Evolutionary conservation across 2,797 vertebrate species (phyloP).

Genomic region (Phrynocephalus guinanensis): DNA sequence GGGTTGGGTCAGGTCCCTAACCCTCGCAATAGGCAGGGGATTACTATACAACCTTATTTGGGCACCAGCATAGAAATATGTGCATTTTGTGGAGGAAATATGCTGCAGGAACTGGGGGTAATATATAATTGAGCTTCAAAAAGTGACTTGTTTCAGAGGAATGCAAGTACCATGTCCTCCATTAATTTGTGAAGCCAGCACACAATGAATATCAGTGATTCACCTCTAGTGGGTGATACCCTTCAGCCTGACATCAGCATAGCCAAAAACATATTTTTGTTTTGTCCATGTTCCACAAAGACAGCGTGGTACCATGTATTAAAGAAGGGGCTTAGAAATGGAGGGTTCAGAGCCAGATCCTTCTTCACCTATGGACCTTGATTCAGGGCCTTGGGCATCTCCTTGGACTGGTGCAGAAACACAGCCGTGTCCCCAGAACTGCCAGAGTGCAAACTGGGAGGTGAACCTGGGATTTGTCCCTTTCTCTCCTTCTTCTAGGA

Average conservation of each 20-base stretch:
- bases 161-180: slow-evolving; percentile 2
- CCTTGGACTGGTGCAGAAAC: neutral
- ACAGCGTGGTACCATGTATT: neutral
- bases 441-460: neutral
- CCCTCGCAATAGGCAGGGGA: no score
- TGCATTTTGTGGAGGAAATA: slow-evolving; percentile 16
- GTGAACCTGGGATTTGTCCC: neutral
- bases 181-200: neutral
- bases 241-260: neutral
- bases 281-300: neutral
- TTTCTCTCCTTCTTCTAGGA: neutral
- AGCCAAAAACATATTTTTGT: neutral
- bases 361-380: neutral
- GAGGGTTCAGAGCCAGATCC: neutral
- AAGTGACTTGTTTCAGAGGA: slow-evolving; percentile 9
- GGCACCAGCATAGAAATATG: neutral
- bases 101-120: neutral
- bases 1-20: no score
- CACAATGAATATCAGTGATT: neutral
- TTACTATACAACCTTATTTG: neutral
- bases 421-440: no score
- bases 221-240: neutral
- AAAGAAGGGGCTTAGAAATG: neutral
- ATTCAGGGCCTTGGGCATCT: neutral
- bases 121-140: neutral